These are phyloP conservation scores for Protobothrops flavoviridis DNA, from an alignment of 2,113 vertebrate species.

Conservation along the genomic window DNA sequence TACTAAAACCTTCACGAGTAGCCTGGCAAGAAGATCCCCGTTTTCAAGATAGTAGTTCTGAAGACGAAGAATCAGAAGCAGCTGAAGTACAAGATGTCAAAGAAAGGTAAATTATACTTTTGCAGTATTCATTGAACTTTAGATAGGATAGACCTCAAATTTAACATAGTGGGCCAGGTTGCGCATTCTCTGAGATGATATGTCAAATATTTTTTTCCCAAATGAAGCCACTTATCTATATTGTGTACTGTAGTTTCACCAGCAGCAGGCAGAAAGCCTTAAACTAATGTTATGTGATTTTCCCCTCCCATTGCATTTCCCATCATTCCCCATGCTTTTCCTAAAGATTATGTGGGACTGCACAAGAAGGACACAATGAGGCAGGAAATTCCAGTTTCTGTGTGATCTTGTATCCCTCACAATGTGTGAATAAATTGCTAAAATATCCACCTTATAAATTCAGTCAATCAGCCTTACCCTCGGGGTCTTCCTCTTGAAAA, in stretches of 20 bases:
- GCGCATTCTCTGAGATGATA: background rate
- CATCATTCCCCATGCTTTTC: background rate
- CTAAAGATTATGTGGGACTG: background rate
- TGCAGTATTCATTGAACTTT: background rate
- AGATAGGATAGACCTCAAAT: background rate
- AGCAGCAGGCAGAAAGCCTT: background rate
- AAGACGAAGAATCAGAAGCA: slow-evolving; percentile 66
- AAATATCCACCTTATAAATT: background rate
- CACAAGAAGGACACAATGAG: background rate
- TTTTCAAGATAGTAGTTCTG: slow-evolving; percentile 90
- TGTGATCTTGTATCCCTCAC: background rate
- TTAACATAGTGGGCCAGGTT: background rate
- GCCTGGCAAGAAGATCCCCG: slow-evolving; percentile 80
- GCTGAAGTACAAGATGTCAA: slow-evolving; percentile 28
- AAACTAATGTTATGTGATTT: background rate
- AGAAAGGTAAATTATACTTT: slow-evolving; percentile 65
- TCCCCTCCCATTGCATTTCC: no score
- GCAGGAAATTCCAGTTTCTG: background rate
- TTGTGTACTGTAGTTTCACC: background rate
- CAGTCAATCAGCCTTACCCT: background rate
- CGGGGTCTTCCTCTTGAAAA: background rate
- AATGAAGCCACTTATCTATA: background rate
- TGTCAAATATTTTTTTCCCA: background rate
- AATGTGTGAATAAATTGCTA: background rate
- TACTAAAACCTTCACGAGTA: slow-evolving; percentile 70